Base-by-base conservation (phyloP, 2,113 vertebrate species). In the Pimephales promelas region DNA sequence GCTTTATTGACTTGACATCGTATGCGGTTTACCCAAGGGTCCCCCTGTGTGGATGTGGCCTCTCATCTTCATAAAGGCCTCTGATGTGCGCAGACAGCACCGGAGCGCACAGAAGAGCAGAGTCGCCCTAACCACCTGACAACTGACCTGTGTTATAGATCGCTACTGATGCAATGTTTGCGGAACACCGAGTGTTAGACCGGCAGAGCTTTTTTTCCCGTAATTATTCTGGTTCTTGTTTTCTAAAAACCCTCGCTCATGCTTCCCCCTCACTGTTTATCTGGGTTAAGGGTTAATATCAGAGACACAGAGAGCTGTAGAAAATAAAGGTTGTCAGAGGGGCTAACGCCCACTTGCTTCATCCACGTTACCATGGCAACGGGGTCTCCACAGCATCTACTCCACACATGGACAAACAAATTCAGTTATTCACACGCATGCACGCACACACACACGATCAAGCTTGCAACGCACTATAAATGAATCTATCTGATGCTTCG, bases 391-490 rank as follows among this genome's bases (percentile, higher is more conserved):
- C 84, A 78, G 80, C 49, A 79, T 26, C 86, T 68, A 56, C 77
- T 68, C 72, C 72, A 74, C 28, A 52, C 24, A 76, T 83, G 86
- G 86, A 92, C 92, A 91, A 91, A 92, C 86, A 92, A 92, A 92
- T 92, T 93, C 92, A 91, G 91, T 93, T 93, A 93, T 94, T 92
- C 93, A 92, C 89, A 92, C 88, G 88, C 90, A 91, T 84, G 14
- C 57, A 24, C 57, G 0, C 57, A 5, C 1, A 2, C 31, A 40
- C 28, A 57, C 92, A 91, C 90, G 70, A n/a, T 45, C 80, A 80
- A 84, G 89, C 91, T 90, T 87, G 82, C 45, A 47, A 34, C 76
- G 57, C 79, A 62, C 74, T 82, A 74, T 59, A 79, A 43, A 24
- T 78, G 56, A 77, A 49, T 43, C 26, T 24, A 54, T 68, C 61